phyloP scores from a whole-genome alignment of 2,888 invertebrate species.

The Lepetodrilus schrolli region DNA sequence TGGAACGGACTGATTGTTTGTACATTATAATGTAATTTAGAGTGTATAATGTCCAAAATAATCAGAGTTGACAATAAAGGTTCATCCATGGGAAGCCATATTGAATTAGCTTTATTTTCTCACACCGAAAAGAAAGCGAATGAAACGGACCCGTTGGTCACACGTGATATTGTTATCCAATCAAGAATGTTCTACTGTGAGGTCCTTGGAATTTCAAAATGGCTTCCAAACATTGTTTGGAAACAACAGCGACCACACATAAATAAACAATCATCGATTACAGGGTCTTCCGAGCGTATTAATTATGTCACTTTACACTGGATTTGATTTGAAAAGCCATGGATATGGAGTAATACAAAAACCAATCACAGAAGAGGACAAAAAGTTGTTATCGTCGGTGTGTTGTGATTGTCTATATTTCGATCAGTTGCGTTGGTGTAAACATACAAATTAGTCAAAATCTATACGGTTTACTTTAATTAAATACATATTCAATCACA shows the following conservation, averaged over 20 bases:
- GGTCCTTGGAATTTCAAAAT: constrained; percentile 37
- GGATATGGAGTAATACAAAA: neutral
- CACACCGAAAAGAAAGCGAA: constrained; percentile 44
- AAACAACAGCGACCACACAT: neutral
- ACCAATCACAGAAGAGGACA: constrained; percentile 36
- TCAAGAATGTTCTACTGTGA: constrained; percentile 29
- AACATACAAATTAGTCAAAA: too few relatives aligned
- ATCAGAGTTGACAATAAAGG: constrained; percentile 24
- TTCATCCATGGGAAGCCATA: constrained; percentile 56
- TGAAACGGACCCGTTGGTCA: constrained; percentile 36
- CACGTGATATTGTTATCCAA: constrained; percentile 44
- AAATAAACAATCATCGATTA: neutral
- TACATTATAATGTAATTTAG: constrained; percentile 54
- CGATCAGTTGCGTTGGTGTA: too few relatives aligned
- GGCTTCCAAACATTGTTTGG: constrained; percentile 23
- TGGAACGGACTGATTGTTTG: constrained; percentile 56
- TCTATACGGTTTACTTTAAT: too few relatives aligned
- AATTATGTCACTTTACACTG: constrained; percentile 9
- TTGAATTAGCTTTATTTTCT: constrained; percentile 57
- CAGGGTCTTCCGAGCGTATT: neutral
- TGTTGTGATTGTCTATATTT: too few relatives aligned
- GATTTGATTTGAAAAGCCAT: constrained; percentile 14
- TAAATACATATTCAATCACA: too few relatives aligned
- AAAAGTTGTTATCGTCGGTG: constrained; percentile 9
- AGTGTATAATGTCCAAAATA: constrained; percentile 16